phyloP scores from a whole-genome alignment of 2,888 invertebrate species.

The Pachycephus smyrnensis region DNA sequence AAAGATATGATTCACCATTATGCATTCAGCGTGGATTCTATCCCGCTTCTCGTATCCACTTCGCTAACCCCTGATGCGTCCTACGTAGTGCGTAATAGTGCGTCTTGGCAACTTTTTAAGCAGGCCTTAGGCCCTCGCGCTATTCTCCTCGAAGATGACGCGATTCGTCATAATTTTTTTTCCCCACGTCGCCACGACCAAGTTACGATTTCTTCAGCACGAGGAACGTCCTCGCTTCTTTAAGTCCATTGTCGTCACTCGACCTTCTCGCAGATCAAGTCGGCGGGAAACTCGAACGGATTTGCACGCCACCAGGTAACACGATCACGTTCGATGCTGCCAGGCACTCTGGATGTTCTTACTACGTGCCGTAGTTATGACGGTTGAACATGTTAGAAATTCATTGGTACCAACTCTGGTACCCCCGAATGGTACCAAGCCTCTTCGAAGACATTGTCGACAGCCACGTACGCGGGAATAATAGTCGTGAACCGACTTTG shows the following conservation, averaged over 20 bases:
- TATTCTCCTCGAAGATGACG: too few species aligned
- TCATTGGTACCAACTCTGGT: background rate
- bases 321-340: constrained; percentile 30
- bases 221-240: too few species aligned
- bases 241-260: too few species aligned
- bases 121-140: too few species aligned
- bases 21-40: constrained; percentile 40
- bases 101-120: too few species aligned
- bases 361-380: background rate
- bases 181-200: too few species aligned
- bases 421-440: background rate
- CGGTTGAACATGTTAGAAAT: background rate
- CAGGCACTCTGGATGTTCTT: background rate
- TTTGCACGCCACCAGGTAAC: constrained; percentile 39
- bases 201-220: too few species aligned
- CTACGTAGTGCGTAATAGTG: background rate
- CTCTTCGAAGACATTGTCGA: background rate
- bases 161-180: too few species aligned
- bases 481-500: background rate
- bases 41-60: constrained; percentile 2
- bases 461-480: background rate
- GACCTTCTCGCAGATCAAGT: constrained; percentile 4
- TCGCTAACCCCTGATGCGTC: background rate
- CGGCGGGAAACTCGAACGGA: constrained; percentile 43
- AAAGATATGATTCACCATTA: constrained; percentile 51